These are phyloP conservation scores for Brenthis hecate DNA, from an alignment of 2,888 invertebrate genomes.

Conservation along the genomic window DNA sequence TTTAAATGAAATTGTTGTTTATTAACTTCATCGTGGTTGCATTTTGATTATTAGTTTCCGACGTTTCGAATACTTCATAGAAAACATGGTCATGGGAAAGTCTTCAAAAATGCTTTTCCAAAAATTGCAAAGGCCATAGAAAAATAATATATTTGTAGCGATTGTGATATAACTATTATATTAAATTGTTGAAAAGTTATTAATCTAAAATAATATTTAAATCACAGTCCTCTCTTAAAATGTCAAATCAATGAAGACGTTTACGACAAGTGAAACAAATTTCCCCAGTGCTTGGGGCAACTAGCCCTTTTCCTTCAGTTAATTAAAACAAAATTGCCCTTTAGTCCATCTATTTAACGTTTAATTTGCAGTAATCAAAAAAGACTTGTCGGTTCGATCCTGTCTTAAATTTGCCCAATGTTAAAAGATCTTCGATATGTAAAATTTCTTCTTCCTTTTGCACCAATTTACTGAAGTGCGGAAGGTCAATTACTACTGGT, in stretches of 20 bases:
- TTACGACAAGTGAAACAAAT: slow-evolving; percentile 24
- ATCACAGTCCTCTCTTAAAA: not conserved
- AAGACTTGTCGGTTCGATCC: slow-evolving; percentile 46
- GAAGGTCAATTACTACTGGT: slow-evolving; percentile 60
- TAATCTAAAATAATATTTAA: not conserved
- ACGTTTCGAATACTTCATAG: too few species aligned
- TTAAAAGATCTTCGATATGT: slow-evolving; percentile 50
- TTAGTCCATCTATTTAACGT: slow-evolving; percentile 60
- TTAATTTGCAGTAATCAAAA: slow-evolving; percentile 58
- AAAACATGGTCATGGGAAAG: too few species aligned
- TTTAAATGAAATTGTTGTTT: too few species aligned
- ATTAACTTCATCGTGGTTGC: too few species aligned
- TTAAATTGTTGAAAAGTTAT: not conserved
- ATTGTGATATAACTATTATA: not conserved
- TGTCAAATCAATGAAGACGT: slow-evolving; percentile 28
- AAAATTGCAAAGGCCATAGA: too few species aligned
- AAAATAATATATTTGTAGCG: too few species aligned
- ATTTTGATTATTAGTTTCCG: too few species aligned
- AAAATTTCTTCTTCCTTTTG: slow-evolving; percentile 39
- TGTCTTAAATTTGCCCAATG: slow-evolving; percentile 45
- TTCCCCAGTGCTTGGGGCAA: slow-evolving; percentile 15
- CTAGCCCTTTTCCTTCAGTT: slow-evolving; percentile 36
- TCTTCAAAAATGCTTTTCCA: too few species aligned
- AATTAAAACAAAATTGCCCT: slow-evolving; percentile 63
- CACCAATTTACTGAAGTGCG: slow-evolving; percentile 35